Conservation (phyloP, 2,888 invertebrate genomes). For the Schizaphis graminum region DNA sequence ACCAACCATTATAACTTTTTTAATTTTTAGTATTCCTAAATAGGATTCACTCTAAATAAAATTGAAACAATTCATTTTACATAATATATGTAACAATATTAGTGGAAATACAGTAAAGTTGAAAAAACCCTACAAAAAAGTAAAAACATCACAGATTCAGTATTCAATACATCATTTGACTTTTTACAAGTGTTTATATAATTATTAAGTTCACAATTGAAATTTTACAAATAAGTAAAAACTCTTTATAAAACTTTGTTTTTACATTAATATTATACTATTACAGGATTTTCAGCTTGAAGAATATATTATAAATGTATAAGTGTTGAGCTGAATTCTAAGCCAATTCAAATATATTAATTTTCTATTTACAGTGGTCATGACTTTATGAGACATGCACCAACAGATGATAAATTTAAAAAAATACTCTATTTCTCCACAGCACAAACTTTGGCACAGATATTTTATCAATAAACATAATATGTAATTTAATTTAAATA, state of each 20-base stretch:
- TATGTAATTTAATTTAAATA: too few species aligned
- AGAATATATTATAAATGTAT: neutral
- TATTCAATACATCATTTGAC: conserved; percentile 48
- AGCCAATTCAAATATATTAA: conserved; percentile 42
- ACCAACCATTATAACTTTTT: neutral
- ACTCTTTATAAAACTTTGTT: neutral
- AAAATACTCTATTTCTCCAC: conserved; percentile 12
- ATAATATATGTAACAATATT: conserved; percentile 36
- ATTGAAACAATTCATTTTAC: conserved; percentile 57
- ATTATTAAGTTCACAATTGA: neutral
- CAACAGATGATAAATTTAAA: conserved; percentile 46
- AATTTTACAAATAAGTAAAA: neutral
- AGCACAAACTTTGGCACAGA: too few species aligned
- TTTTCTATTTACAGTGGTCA: conserved; percentile 4
- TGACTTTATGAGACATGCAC: neutral
- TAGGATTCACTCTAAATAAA: neutral
- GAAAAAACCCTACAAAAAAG: conserved; percentile 8
- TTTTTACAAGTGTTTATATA: conserved; percentile 41
- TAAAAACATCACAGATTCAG: neutral
- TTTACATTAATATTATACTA: neutral
- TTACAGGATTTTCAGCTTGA: conserved; percentile 50
- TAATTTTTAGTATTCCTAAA: conserved; percentile 3
- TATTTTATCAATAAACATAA: too few species aligned
- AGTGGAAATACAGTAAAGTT: neutral
- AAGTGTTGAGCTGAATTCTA: neutral